Base-by-base conservation (phyloP, 2,797 vertebrate genomes). In the Manis javanica region DNA sequence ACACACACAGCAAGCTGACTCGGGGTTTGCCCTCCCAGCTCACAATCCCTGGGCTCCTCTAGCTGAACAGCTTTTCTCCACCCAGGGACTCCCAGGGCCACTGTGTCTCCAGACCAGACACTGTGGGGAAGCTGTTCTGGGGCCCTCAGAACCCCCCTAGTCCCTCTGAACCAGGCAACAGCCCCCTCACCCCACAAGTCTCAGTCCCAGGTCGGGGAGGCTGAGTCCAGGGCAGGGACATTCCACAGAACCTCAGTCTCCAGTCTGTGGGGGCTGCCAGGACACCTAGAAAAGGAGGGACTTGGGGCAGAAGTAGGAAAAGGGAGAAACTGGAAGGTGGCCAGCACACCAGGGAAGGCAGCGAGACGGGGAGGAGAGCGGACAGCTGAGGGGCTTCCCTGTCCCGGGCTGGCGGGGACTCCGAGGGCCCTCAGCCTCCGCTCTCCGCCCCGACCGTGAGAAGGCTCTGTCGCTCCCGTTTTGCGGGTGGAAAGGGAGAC, bases 401-500 rank as follows among this genome's bases (percentile, higher is more conserved):
- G 39, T 34, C 55, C 19, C 31, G 11, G 53, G 59, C 87, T 26
- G 39, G 68, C 6, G 18, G 26, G 39, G 51, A 16, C 14, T 5
- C n/a, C 31, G 14, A 31, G 24, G 24, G 29, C 34, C 57, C 64
- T 21, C 31, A 21, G 68, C 39, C 29, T 29, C 66, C 24, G 29
- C 26, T 26, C 82, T 26, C 53, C 34, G 24, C 34, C 63, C 8
- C 18, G 12, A 9, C 46, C 71, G 34, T 13, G 15, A 53, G 63
- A 18, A 53, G 57, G 53, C 72, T 51, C 21, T 51, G 66, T n/a
- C 42, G 21, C 42, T 68, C 77, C 81, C 71, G 16, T 61, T 79
- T 72, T 46, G n/a, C 95, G 95, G 92, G 90, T 96, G 78, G 75
- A 85, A 82, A 69, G 46, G 23, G 24, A 57, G 74, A 23, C 19